Percentiles rank a stretch among this genome's conserved stretches.
Evolutionary conservation across 2,888 invertebrate genomes (phyloP).

Genomic region (Andrena haemorrhoa): DNA sequence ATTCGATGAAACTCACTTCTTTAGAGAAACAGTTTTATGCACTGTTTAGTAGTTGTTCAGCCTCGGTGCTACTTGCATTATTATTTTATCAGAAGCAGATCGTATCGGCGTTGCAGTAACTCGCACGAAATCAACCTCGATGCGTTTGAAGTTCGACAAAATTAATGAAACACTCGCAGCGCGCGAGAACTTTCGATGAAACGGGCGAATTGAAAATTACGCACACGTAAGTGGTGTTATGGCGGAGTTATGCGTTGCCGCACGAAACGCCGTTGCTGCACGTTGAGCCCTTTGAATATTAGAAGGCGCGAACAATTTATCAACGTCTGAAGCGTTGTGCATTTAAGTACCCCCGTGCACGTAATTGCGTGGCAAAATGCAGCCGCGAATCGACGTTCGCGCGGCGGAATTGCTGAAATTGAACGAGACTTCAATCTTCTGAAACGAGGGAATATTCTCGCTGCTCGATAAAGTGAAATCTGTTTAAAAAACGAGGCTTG

Average conservation of each 20-base stretch:
- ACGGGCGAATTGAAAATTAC: conserved; percentile 41
- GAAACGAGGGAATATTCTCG: not conserved
- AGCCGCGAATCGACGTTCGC: conserved; percentile 14
- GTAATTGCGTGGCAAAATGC: conserved; percentile 30
- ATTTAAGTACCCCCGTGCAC: conserved; percentile 26
- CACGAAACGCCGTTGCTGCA: conserved; percentile 12
- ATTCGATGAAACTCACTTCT: no score
- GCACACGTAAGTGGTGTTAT: conserved; percentile 7
- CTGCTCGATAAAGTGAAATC: not conserved
- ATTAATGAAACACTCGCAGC: conserved; percentile 37
- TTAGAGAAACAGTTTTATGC: not conserved
- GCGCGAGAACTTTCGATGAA: conserved; percentile 20
- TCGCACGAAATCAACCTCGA: conserved; percentile 5
- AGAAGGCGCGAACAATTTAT: conserved; percentile 43
- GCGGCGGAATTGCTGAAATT: conserved; percentile 5
- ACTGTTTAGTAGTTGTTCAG: not conserved
- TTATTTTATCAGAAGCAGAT: not conserved
- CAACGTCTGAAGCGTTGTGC: conserved; percentile 36
- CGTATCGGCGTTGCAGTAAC: not conserved
- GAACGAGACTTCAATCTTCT: not conserved
- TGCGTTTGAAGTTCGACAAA: not conserved
- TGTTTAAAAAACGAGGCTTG: not conserved
- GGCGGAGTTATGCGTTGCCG: not conserved
- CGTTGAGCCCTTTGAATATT: conserved; percentile 32
- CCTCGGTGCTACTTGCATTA: not conserved